Base-by-base conservation (phyloP, 2,888 invertebrate genomes). In the Congeria kusceri region DNA sequence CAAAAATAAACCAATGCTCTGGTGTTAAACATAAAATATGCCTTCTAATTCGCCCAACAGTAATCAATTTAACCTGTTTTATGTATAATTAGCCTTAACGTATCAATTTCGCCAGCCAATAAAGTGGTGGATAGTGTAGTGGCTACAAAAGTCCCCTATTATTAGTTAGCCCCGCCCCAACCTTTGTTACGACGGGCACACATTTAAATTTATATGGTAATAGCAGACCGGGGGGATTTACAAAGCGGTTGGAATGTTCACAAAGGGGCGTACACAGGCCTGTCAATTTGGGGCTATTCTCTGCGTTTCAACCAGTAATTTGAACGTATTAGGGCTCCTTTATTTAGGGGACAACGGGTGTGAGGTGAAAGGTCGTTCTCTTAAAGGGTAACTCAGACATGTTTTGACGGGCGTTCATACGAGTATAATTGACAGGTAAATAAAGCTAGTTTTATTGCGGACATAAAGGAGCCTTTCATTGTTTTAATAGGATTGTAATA, bases 251-350 rank as follows among this genome's bases (percentile, higher is more conserved):
- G 65, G 67, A 71, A 68, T 70, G 70, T 71, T 68, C 56, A 67
- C 32, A 56, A 47, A 71, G 70, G 72, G 81, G 81, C 81, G 81
- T 81, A 57, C 32, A 74, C 32, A 28, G 32, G 59, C 56, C 39
- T 39, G 39, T 39, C 39, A 9, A 39, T 13, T 39, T 39, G 39
- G 39, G 39, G 39, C 39, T 39, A 53, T 53, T 53, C 23, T 18
- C 20, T 20, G 53, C 39, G 13, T 25, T 53, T 9, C 11, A 53
- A 53, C 82, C 82, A 44, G 62, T 82, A 76, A 82, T 82, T 82
- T 82, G 66, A 67, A 72, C 76, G 65, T 78, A 82, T 82, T 82
- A 82, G 70, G 78, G 53, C 49, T 39, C 76, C 72, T 76, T 82
- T 78, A 76, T 75, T 76, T 74, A 71, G 68, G 82, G 73, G 58